phyloP scores from a whole-genome alignment of 2,113 vertebrate species.

The Microcebus lehilahytsara region DNA sequence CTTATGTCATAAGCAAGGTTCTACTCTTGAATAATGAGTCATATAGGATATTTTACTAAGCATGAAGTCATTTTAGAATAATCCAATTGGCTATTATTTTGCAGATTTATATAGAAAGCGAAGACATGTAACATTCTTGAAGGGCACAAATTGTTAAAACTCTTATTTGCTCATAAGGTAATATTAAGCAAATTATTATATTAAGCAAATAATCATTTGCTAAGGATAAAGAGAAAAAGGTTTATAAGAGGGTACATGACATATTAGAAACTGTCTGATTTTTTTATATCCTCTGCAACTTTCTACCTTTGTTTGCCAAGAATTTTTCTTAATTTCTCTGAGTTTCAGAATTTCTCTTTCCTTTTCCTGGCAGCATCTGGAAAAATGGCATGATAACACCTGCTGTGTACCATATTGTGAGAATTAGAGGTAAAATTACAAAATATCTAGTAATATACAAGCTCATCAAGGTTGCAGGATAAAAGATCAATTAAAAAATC shows the following conservation, averaged over 20 bases:
- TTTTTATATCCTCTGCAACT: not conserved
- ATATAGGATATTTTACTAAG: not conserved
- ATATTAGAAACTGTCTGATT: not conserved
- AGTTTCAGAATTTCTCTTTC: not conserved
- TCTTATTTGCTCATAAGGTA: not conserved
- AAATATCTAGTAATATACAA: not conserved
- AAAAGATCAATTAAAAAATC: not conserved
- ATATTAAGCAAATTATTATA: not conserved
- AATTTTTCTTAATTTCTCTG: not conserved
- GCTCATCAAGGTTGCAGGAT: not conserved
- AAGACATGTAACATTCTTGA: not conserved
- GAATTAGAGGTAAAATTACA: not conserved
- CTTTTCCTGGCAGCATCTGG: not conserved
- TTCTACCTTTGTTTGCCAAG: not conserved
- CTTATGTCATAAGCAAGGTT: not conserved
- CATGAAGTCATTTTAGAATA: not conserved
- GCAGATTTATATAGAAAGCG: not conserved
- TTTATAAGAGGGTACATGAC: not conserved
- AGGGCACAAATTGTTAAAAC: not conserved
- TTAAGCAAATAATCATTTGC: not conserved
- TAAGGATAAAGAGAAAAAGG: not conserved
- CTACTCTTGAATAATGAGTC: not conserved
- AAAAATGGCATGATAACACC: not conserved
- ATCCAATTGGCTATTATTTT: not conserved
- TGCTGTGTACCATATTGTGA: not conserved